Conservation (phyloP, 2,113 vertebrate genomes). For the Ia io region DNA sequence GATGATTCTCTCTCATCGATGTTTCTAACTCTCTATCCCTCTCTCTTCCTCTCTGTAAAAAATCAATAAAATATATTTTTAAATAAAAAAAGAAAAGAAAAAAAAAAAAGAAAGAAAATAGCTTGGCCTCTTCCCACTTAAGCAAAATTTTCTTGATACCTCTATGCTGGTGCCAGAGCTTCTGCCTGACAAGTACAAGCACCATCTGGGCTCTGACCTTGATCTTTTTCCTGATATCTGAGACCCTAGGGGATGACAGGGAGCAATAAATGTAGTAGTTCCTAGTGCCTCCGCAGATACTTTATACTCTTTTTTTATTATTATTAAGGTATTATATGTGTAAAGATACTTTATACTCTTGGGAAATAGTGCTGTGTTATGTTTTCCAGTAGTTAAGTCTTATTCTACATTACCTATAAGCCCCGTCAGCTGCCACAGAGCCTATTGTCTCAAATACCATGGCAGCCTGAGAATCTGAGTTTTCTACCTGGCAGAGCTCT, state of each 20-base stretch:
- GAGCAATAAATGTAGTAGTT: background rate
- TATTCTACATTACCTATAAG: background rate
- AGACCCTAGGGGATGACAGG: background rate
- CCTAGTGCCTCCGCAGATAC: background rate
- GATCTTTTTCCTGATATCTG: background rate
- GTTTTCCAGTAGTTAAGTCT: background rate
- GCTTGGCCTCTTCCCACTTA: background rate
- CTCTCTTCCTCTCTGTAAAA: too few species aligned
- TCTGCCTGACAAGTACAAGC: background rate
- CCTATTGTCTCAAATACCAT: background rate
- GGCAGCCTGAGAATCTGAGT: background rate
- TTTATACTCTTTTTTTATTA: too few species aligned
- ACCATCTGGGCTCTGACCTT: background rate
- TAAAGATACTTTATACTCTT: background rate
- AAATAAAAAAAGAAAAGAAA: too few species aligned
- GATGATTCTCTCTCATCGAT: too few species aligned
- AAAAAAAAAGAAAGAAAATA: too few species aligned
- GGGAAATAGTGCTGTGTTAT: background rate
- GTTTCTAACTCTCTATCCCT: too few species aligned
- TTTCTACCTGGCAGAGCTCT: background rate
- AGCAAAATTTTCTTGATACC: background rate
- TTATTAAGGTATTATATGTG: too few species aligned
- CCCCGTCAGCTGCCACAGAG: background rate
- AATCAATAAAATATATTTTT: too few species aligned
- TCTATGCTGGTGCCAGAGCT: background rate